phyloP scores from a whole-genome alignment of 2,797 vertebrate species.

The Harpagifer antarcticus region DNA sequence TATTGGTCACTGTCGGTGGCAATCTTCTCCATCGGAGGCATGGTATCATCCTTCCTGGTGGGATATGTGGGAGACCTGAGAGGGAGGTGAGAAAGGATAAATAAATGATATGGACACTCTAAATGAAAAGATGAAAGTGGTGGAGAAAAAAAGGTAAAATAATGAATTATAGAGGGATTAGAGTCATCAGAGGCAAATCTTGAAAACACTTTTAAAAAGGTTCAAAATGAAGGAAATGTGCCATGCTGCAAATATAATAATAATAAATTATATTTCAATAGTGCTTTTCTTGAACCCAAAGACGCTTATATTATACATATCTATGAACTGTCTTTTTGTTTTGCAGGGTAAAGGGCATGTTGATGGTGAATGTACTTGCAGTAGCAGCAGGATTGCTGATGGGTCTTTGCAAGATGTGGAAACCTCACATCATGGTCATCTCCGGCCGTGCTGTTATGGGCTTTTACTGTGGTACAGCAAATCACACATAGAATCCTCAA shows the following conservation, averaged over 20 bases:
- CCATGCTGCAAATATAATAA: not conserved
- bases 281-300: too few species aligned
- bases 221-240: constrained; percentile 7
- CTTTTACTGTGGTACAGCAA: constrained; percentile 91
- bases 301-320: too few species aligned
- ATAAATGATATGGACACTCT: not conserved
- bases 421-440: constrained; percentile 93
- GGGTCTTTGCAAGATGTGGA: constrained; percentile 90
- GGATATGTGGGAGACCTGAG: constrained; percentile 91
- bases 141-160: not conserved
- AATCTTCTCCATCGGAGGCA: constrained; percentile 91
- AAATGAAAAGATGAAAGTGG: not conserved
- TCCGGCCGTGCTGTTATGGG: constrained; percentile 92
- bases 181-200: not conserved
- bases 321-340: not conserved
- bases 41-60: constrained; percentile 96
- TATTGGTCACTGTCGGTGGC: constrained; percentile 96
- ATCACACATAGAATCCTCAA: not conserved
- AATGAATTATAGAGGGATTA: not conserved
- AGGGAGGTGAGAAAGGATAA: constrained; percentile 86
- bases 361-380: constrained; percentile 90
- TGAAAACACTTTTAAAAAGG: not conserved
- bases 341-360: constrained; percentile 92
- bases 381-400: constrained; percentile 91
- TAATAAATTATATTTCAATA: too few species aligned